These are phyloP conservation scores for Ambastaia sidthimunki DNA, from an alignment of 2,797 vertebrate genomes.

Conservation along the genomic window DNA sequence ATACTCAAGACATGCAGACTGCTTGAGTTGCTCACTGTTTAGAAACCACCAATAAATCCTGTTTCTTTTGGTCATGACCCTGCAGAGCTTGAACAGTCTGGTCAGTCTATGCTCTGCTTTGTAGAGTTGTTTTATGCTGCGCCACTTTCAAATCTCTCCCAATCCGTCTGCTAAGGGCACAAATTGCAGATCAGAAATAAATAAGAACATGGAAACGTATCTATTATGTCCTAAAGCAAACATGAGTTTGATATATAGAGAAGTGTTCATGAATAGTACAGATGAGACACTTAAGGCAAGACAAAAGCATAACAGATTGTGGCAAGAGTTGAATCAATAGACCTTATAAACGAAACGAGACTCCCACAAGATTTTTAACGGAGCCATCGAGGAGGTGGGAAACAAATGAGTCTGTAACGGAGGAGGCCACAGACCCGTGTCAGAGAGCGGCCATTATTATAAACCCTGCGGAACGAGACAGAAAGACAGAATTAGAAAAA, in stretches of 20 bases:
- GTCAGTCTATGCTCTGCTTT: not conserved
- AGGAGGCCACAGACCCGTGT: slow-evolving; percentile 75
- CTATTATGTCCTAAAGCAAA: slow-evolving; percentile 53
- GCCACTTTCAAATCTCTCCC: slow-evolving; percentile 19
- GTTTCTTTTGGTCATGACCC: slow-evolving; percentile 26
- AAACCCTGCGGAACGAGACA: slow-evolving; percentile 6
- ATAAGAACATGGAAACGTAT: slow-evolving; percentile 50
- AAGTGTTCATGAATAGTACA: slow-evolving; percentile 80
- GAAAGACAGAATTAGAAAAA: slow-evolving; percentile 35
- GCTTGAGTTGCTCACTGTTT: slow-evolving; percentile 39
- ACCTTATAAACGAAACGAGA: slow-evolving; percentile 84
- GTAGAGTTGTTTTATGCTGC: too few species aligned
- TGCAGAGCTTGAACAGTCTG: not conserved
- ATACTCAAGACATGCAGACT: slow-evolving; percentile 15
- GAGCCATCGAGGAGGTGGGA: slow-evolving; percentile 76
- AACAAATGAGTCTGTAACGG: slow-evolving; percentile 80
- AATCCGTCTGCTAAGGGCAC: slow-evolving; percentile 13
- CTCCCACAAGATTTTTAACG: slow-evolving; percentile 80
- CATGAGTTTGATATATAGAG: slow-evolving; percentile 74
- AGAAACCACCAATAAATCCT: slow-evolving; percentile 39
- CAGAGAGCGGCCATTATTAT: slow-evolving; percentile 74
- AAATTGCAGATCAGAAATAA: slow-evolving; percentile 52
- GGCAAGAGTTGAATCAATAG: slow-evolving; percentile 87
- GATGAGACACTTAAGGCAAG: slow-evolving; percentile 86
- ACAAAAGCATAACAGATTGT: slow-evolving; percentile 85